Conservation (phyloP, 2,113 vertebrate genomes). For the Lates calcarifer region DNA sequence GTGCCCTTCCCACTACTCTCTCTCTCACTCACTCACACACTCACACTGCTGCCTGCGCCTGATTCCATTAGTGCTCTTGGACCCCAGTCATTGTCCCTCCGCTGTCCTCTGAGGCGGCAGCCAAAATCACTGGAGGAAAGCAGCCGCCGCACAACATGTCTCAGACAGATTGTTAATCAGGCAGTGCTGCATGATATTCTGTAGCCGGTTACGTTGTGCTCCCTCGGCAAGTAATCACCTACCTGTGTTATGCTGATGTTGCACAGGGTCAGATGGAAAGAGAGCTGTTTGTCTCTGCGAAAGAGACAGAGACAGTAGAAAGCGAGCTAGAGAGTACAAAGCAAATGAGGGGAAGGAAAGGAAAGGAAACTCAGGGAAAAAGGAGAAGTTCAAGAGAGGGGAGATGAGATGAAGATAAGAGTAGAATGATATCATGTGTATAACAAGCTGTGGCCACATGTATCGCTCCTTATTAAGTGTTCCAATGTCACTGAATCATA, state of each 20-base stretch:
- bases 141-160: constrained; percentile 49
- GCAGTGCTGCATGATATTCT: constrained; percentile 63
- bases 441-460: not conserved
- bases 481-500: constrained; percentile 17
- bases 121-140: constrained; percentile 58
- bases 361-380: not conserved
- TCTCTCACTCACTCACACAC: not conserved
- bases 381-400: not conserved
- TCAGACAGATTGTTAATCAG: constrained; percentile 77
- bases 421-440: not conserved
- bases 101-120: constrained; percentile 67
- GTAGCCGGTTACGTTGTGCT: constrained; percentile 54
- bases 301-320: constrained; percentile 14
- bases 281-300: constrained; percentile 47
- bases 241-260: constrained; percentile 68
- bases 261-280: constrained; percentile 53
- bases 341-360: not conserved
- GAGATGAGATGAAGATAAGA: not conserved
- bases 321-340: not conserved
- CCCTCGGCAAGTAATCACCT: constrained; percentile 65
- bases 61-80: constrained; percentile 69
- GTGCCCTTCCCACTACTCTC: constrained; percentile 6
- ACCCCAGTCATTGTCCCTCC: constrained; percentile 61
- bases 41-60: constrained; percentile 12
- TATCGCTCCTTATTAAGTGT: not conserved